phyloP scores from a whole-genome alignment of 2,888 invertebrate genomes.

The Tortrix viridana region DNA sequence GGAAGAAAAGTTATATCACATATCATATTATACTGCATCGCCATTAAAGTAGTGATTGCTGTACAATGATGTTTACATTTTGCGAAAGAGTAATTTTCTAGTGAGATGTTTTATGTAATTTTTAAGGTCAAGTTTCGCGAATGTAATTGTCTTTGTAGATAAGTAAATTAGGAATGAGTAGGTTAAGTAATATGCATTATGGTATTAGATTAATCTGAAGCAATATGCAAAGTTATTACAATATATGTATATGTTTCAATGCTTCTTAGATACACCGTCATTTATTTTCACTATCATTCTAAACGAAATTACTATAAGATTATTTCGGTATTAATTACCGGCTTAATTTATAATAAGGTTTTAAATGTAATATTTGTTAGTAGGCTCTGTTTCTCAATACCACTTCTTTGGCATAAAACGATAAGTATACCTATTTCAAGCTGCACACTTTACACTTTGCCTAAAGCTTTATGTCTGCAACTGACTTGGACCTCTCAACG shows the following conservation, averaged over 20 bases:
- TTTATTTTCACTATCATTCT: conserved; percentile 51
- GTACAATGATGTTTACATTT: conserved; percentile 46
- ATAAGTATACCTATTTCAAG: conserved; percentile 2
- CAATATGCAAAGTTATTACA: conserved; percentile 38
- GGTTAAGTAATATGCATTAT: conserved; percentile 49
- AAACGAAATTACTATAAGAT: not conserved
- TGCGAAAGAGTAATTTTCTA: conserved; percentile 3
- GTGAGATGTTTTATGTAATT: not conserved
- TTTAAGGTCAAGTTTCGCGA: not conserved
- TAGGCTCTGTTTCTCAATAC: not conserved
- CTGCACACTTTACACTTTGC: conserved; percentile 1
- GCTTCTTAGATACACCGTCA: conserved; percentile 71
- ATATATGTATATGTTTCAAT: conserved; percentile 47
- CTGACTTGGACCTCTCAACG: conserved; percentile 3
- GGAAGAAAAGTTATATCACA: conserved; percentile 39
- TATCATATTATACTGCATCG: conserved; percentile 49
- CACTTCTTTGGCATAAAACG: conserved; percentile 2
- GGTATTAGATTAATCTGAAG: conserved; percentile 48
- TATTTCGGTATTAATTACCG: not conserved
- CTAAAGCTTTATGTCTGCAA: conserved; percentile 14
- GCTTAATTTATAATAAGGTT: not conserved
- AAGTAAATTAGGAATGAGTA: conserved; percentile 43
- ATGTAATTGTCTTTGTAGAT: conserved; percentile 40
- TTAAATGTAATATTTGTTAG: not conserved
- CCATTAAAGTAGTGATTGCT: conserved; percentile 65